Conservation (phyloP, 1,140 invertebrate genomes). For the Drosophila burlai region DNA sequence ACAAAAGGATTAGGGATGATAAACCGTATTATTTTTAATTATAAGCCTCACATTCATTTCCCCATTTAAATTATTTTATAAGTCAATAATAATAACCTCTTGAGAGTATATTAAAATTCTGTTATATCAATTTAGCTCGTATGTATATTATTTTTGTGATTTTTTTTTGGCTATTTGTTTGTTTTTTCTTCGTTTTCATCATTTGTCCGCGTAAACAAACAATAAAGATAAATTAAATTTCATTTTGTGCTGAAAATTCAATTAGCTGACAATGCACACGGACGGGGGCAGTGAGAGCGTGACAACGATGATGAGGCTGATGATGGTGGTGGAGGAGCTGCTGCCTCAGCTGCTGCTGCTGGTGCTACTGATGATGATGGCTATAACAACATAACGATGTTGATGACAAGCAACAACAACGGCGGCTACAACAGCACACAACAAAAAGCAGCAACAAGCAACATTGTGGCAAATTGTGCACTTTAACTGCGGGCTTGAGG, state of each 20-base stretch:
- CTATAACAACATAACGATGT: constrained; percentile 80
- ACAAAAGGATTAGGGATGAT: background rate
- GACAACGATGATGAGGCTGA: constrained; percentile 23
- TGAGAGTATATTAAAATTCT: constrained; percentile 30
- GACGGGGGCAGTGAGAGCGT: constrained; percentile 42
- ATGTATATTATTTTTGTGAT: constrained; percentile 37
- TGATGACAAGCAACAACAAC: constrained; percentile 71
- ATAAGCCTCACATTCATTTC: background rate
- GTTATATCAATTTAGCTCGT: constrained; percentile 43
- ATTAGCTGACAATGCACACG: constrained; percentile 77
- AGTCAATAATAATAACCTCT: background rate
- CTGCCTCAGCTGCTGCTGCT: background rate
- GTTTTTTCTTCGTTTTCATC: constrained; percentile 42
- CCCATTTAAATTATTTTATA: background rate
- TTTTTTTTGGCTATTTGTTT: constrained; percentile 18
- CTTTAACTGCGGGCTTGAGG: constrained; percentile 57
- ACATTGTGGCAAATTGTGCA: constrained; percentile 78
- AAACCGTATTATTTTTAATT: background rate
- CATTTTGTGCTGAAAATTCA: constrained; percentile 81
- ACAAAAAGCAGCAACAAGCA: constrained; percentile 36
- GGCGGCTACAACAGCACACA: constrained; percentile 20
- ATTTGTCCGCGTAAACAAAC: constrained; percentile 74
- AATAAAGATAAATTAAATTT: constrained; percentile 83
- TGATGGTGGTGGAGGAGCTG: background rate
- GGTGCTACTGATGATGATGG: constrained; percentile 55